Evolutionary conservation across 2,797 vertebrate genomes (phyloP), one percentile per base, ranked within the genome.

Genomic region (Spondyliosoma cantharus): DNA sequence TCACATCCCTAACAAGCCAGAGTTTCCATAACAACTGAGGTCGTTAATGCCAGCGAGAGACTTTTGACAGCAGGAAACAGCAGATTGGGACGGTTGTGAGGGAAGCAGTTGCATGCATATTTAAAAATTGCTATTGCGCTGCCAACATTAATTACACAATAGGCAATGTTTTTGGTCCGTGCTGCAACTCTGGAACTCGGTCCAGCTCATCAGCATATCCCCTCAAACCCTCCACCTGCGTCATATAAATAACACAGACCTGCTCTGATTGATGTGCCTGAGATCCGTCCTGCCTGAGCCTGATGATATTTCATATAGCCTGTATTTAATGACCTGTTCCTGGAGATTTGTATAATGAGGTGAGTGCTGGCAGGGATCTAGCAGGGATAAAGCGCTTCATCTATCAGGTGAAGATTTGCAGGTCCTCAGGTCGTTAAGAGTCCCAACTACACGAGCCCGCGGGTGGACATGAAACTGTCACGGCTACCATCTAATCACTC

Each of bases 261-360:
- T 57, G 25, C 57, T 67, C 42, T 85, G 82, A 87, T 67, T 68
- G 64, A 88, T 88, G 60, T 32, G 48, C 42, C 48, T 57, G 24
- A 74, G 52, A 64, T 68, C 49, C 74, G 82, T 70, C 81, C 57
- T 58, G 72, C 71, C 27, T n/a, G n/a, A 87, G 66, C 76, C 71
- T 67, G 50, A 24, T 82, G 45, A 86, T 84, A 80, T 90, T 87
- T 86, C 71, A 91, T 84, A 78, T 67, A 83, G 84, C 74, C 76
- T 74, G 79, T 70, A 76, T 78, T 86, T 89, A 88, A 90, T 88
- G 77, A 82, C 83, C 76, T 71, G 80, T 64, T 86, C 69, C 42
- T 45, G 62, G 74, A 86, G 82, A 87, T 90, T 83, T 80, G 67
- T 82, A 67, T 90, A 89, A 91, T 91, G 80, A 88, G 80, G 52